Conservation (phyloP, 2,797 vertebrate genomes). For the Epinephelus awoara region DNA sequence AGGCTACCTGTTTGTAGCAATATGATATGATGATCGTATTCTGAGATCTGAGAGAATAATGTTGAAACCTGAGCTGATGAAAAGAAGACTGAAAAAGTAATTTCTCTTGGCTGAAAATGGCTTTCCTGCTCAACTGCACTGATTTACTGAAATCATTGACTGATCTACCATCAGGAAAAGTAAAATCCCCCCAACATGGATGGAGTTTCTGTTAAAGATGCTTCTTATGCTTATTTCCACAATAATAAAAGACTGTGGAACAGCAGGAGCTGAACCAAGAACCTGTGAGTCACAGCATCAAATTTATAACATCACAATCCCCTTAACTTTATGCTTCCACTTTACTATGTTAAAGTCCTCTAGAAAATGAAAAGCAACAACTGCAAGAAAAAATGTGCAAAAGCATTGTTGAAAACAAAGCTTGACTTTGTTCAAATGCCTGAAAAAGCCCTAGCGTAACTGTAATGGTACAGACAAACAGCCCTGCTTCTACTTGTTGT, state of each 20-base stretch:
- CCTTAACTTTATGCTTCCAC: neutral
- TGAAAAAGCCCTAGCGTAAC: neutral
- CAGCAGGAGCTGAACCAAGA: neutral
- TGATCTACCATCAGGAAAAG: neutral
- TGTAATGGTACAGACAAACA: neutral
- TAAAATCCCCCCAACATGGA: neutral
- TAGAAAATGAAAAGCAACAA: neutral
- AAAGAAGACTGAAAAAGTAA: neutral
- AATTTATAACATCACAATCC: neutral
- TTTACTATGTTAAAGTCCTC: neutral
- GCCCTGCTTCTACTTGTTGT: neutral
- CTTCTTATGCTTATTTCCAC: neutral
- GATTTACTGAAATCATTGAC: neutral
- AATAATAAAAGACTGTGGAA: no score
- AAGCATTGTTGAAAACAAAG: neutral
- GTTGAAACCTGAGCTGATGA: neutral
- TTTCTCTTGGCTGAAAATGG: neutral
- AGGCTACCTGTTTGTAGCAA: neutral
- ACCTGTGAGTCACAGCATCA: neutral
- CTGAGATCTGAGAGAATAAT: neutral
- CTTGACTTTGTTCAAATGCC: neutral
- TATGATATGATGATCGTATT: neutral
- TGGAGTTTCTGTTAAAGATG: neutral
- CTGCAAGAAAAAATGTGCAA: neutral
- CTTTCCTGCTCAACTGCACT: neutral